A percentile compares a stretch with the other conserved stretches of the same genome.
Evolutionary conservation across 2,888 invertebrate genomes (phyloP).

Genomic region (Opisthograptis luteolata): DNA sequence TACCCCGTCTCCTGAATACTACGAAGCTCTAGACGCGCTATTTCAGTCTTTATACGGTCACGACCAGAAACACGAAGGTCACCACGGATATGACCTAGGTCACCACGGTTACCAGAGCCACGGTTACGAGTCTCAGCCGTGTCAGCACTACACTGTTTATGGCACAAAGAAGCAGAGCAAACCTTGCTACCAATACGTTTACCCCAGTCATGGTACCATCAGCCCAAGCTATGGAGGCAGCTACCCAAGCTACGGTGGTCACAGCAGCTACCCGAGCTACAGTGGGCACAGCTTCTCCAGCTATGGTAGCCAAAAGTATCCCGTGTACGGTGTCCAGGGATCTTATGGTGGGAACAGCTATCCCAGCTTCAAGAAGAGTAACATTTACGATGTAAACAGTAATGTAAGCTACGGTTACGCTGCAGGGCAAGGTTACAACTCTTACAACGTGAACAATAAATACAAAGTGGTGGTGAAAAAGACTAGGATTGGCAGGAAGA

Average conservation of each 20-base stretch:
- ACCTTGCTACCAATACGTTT: conserved; percentile 44
- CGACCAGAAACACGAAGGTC: conserved; percentile 36
- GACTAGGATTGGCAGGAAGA: conserved; percentile 51
- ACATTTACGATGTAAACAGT: conserved; percentile 48
- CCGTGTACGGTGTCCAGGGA: conserved; percentile 17
- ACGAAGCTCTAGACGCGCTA: conserved; percentile 69
- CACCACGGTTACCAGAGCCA: conserved; percentile 18
- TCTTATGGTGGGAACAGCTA: conserved; percentile 32
- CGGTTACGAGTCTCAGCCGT: conserved; percentile 19
- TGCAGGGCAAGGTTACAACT: conserved; percentile 58
- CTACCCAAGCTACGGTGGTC: conserved; percentile 1
- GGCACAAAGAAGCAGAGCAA: conserved; percentile 24
- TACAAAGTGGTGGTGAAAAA: conserved; percentile 69
- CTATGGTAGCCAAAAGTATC: conserved; percentile 18
- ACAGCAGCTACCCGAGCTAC: conserved; percentile 10
- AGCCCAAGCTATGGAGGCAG: conserved; percentile 34
- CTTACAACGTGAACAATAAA: conserved; percentile 59
- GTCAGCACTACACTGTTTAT: conserved; percentile 11
- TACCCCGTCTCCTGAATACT: conserved; percentile 72
- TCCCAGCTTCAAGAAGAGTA: conserved; percentile 49
- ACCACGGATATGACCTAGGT: conserved; percentile 17
- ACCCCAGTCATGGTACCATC: conserved; percentile 27
- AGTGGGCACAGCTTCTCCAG: conserved; percentile 8
- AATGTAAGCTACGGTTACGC: conserved; percentile 54
- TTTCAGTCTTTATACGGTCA: conserved; percentile 60